phyloP scores from a whole-genome alignment of 1,140 invertebrate species.

The Musca domestica region DNA sequence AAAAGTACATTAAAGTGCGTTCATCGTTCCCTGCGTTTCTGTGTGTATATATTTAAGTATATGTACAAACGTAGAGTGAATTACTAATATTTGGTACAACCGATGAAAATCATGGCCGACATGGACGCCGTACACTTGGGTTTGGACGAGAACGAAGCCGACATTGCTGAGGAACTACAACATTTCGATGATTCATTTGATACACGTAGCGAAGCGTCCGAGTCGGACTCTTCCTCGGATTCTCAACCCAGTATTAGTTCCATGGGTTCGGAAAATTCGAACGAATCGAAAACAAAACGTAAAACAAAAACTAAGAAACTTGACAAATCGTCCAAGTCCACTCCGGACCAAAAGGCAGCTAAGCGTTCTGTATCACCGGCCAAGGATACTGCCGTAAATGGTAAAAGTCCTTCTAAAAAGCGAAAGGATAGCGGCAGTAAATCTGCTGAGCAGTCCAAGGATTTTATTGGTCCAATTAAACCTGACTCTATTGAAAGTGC shows the following conservation, averaged over 20 bases:
- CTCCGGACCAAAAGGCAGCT: conserved; percentile 21
- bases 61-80: too few relatives aligned
- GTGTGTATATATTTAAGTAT: neutral
- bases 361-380: conserved; percentile 14
- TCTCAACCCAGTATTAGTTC: conserved; percentile 70
- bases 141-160: conserved; percentile 68
- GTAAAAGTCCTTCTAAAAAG: conserved; percentile 26
- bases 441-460: conserved; percentile 27
- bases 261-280: conserved; percentile 63
- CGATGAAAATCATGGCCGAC: conserved; percentile 52
- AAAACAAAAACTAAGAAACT: conserved; percentile 57
- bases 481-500: conserved; percentile 5
- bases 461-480: conserved; percentile 27
- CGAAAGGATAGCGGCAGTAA: conserved; percentile 33
- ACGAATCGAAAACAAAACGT: conserved; percentile 52
- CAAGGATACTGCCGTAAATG: conserved; percentile 12
- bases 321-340: conserved; percentile 52
- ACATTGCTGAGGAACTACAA: conserved; percentile 70
- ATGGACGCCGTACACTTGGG: conserved; percentile 67
- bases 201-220: conserved; percentile 75
- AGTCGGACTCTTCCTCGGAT: conserved; percentile 64
- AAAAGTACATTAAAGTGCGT: neutral
- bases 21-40: neutral
- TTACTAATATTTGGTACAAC: neutral
- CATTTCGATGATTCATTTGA: conserved; percentile 66